Conservation (phyloP, 2,888 invertebrate genomes). For the Polymixis lichenea region DNA sequence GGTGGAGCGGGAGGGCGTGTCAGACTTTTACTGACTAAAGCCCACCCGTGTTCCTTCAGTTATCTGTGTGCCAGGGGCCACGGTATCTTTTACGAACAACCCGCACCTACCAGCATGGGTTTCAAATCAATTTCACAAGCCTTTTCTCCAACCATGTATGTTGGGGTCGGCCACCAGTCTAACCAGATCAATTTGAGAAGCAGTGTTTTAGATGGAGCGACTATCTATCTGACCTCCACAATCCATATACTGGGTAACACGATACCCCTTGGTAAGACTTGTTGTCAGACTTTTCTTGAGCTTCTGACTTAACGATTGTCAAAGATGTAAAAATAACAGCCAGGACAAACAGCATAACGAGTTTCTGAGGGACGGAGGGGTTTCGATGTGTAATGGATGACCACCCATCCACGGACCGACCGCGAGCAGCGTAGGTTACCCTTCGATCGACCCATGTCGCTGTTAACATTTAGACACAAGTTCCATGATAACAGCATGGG, state of each 20-base stretch:
- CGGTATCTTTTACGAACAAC: too few species aligned
- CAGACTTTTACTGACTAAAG: too few species aligned
- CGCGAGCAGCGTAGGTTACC: background rate
- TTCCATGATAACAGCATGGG: background rate
- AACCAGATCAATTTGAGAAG: background rate
- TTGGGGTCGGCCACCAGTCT: background rate
- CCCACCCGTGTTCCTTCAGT: too few species aligned
- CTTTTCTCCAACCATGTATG: background rate
- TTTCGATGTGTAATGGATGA: background rate
- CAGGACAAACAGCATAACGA: too few species aligned
- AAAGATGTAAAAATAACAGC: background rate
- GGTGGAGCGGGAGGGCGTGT: too few species aligned
- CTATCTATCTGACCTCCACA: too few species aligned
- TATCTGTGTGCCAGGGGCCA: too few species aligned
- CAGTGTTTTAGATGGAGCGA: too few species aligned
- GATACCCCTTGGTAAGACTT: background rate
- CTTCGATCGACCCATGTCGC: background rate
- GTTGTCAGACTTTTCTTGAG: background rate
- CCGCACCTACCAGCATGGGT: too few species aligned
- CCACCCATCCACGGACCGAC: background rate
- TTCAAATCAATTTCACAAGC: background rate
- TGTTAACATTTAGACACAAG: background rate
- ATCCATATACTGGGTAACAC: too few species aligned
- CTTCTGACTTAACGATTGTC: background rate
- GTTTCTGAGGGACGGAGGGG: background rate